phyloP scores from a whole-genome alignment of 2,888 invertebrate genomes.

The Ormyrus rosae region DNA sequence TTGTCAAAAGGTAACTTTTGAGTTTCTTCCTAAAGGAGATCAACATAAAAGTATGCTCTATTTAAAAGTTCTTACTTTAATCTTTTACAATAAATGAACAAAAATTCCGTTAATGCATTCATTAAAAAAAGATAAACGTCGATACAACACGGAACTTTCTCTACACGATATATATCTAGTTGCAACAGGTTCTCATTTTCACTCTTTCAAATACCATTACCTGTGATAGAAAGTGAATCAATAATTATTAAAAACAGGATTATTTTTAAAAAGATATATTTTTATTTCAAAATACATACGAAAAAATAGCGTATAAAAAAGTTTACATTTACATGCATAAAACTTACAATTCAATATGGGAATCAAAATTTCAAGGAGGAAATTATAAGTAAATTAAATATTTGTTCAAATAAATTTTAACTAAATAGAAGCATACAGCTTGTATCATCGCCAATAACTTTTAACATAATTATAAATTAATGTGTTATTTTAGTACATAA shows the following conservation, averaged over 20 bases:
- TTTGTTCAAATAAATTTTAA: no score
- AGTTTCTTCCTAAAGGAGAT: no score
- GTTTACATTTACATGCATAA: not conserved
- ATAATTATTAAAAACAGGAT: not conserved
- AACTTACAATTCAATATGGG: constrained; percentile 7
- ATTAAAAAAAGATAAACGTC: no score
- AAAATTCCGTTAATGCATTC: no score
- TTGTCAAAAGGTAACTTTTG: no score
- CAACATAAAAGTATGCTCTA: no score
- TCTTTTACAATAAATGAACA: no score
- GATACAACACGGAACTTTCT: no score
- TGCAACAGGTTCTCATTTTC: no score
- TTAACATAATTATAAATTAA: constrained; percentile 53
- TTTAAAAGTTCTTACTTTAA: no score
- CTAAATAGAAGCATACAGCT: not conserved
- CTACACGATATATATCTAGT: no score
- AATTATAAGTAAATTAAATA: constrained; percentile 4
- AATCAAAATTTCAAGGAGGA: not conserved
- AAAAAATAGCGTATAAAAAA: constrained; percentile 5
- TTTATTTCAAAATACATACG: constrained; percentile 30
- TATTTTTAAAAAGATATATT: not conserved
- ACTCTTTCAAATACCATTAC: not conserved
- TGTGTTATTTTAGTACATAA: constrained; percentile 32
- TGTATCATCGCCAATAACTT: constrained; percentile 33
- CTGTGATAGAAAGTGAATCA: not conserved